Percentiles rank a stretch among this genome's conserved stretches.
Evolutionary conservation across 1,140 invertebrate species (phyloP).

Genomic region (Drosophila lacteicornis): DNA sequence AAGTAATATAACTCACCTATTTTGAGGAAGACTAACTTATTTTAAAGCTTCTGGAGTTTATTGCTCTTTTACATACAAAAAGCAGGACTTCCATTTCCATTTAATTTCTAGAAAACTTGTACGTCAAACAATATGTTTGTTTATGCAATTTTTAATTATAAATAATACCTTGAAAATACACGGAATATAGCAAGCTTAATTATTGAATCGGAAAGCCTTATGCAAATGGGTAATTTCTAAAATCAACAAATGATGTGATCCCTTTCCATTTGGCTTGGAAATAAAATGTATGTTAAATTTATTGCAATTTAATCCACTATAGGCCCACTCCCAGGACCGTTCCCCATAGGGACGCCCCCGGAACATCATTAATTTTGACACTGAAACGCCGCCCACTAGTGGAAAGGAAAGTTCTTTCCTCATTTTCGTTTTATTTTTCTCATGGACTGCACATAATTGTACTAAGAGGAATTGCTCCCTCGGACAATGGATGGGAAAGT

Average conservation of each 20-base stretch:
- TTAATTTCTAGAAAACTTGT: background rate
- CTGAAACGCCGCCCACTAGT: constrained; percentile 33
- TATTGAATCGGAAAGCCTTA: background rate
- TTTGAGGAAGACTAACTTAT: no score
- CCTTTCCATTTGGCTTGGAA: background rate
- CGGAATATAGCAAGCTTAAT: background rate
- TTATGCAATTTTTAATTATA: background rate
- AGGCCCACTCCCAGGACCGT: constrained; percentile 2
- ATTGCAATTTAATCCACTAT: constrained; percentile 34
- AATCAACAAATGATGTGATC: background rate
- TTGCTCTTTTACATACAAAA: background rate
- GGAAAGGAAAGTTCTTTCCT: constrained; percentile 54
- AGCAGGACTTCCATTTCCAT: background rate
- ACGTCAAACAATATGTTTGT: background rate
- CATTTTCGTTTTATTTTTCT: constrained; percentile 26
- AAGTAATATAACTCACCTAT: no score
- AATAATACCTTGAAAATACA: background rate
- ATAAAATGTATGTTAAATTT: constrained; percentile 23
- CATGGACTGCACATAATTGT: constrained; percentile 62
- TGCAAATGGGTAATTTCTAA: background rate
- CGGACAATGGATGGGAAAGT: constrained; percentile 35
- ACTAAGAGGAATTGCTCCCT: constrained; percentile 49
- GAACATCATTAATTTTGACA: constrained; percentile 75
- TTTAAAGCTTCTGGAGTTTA: no score
- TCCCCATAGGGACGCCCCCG: constrained; percentile 41